These are phyloP conservation scores for Muscicapa comitata DNA, from an alignment of 2,797 vertebrate genomes.

Conservation along the genomic window DNA sequence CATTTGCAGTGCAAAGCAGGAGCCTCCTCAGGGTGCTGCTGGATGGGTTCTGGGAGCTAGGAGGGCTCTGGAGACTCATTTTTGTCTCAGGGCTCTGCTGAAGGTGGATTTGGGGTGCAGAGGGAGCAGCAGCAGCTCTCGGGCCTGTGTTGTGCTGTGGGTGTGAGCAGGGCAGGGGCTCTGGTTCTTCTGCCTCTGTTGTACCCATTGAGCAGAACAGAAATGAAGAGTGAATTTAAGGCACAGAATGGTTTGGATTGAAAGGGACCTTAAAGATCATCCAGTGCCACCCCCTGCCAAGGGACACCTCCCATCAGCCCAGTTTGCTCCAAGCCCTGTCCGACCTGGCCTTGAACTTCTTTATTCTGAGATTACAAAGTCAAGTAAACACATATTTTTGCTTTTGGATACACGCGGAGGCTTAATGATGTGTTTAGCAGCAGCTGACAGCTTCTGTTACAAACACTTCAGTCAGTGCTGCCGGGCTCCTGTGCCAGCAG, in stretches of 20 bases:
- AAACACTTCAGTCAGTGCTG: not conserved
- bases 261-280: not conserved
- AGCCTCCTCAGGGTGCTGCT: not conserved
- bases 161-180: not conserved
- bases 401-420: not conserved
- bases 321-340: not conserved
- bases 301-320: not conserved
- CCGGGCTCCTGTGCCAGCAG: not conserved
- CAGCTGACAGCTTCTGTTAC: not conserved
- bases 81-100: not conserved
- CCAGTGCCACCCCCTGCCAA: not conserved
- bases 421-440: slow-evolving; percentile 3
- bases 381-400: not conserved
- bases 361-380: not conserved
- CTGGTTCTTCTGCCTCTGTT: not conserved
- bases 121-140: not conserved
- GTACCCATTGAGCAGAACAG: not conserved
- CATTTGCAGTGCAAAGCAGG: not conserved
- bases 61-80: not conserved
- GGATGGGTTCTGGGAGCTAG: accelerated
- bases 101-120: not conserved
- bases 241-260: not conserved
- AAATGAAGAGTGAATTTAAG: not conserved
- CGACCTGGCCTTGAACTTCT: not conserved
- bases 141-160: accelerated